Evolutionary conservation across 2,113 vertebrate species (phyloP), one percentile per base, ranked within the genome.

Genomic region (Calonectris borealis): DNA sequence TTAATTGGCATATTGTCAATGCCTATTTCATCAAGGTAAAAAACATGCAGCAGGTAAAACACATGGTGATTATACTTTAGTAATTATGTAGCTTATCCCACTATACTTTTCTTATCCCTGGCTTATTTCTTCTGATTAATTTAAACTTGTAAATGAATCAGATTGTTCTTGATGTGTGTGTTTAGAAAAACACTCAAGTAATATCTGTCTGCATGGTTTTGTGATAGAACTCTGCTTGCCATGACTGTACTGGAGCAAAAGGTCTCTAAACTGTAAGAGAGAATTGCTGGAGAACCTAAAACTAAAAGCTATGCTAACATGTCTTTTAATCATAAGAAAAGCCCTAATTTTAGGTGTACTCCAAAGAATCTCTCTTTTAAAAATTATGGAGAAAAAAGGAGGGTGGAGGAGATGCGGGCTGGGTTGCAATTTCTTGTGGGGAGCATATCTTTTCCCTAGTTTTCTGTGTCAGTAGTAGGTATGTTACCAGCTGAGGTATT

Each of bases 11-110:
- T 34, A 32, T 94, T 86, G 65, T 83, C 98, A 61, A 98, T 98
- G n/a, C 76, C 86, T 94, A 77, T 65, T 31, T 75, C 21, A 86
- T 98, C 44, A 98, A 98, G 98, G 98, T 99, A 97, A 79, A 90
- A 88, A 31, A 65, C 18, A 44, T 36, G 8, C 29, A 64, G 10
- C 3, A 3, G 19, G 24, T 46, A 32, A 31, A n/a, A 40, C 29
- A 64, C 29, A 52, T 40, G 48, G 15, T 31, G 32, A 29, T n/a
- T 55, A 22, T 80, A 44, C 14, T 54, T n/a, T 14, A 66, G 38
- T 66, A 46, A 66, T 81, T 68, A 57, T 7, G 20, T 57, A 68
- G 51, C 48, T 82, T 68, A 68, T 55, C 62, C 19, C 51, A 54
- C 49, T 6, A 2, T 44, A 46, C 18, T 36, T 66, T 81, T 55